A percentile compares a stretch with the other conserved stretches of the same genome.
Evolutionary conservation across 2,888 invertebrate species (phyloP).

Genomic region (Chironomus riparius): DNA sequence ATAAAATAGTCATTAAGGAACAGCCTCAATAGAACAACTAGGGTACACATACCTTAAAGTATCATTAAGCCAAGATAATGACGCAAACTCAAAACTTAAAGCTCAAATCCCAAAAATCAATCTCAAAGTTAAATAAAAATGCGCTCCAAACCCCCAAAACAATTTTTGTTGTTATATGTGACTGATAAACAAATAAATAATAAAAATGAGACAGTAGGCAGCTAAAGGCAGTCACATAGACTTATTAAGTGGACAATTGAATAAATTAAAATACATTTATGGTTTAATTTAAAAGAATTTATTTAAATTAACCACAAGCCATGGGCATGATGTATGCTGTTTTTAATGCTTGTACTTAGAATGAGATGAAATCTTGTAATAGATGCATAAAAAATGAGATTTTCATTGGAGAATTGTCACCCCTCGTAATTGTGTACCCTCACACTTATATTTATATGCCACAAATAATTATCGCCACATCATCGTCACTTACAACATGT

Average conservation of each 20-base stretch:
- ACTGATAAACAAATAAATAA: slow-evolving; percentile 3
- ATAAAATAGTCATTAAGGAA: too few species aligned
- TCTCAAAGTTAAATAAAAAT: too few species aligned
- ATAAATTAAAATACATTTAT: slow-evolving; percentile 28
- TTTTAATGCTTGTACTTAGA: slow-evolving; percentile 15
- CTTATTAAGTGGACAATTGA: slow-evolving; percentile 28
- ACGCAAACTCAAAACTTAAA: too few species aligned
- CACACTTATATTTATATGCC: not conserved
- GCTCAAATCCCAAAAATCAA: too few species aligned
- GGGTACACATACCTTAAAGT: too few species aligned
- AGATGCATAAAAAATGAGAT: slow-evolving; percentile 14
- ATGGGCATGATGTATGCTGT: slow-evolving; percentile 4
- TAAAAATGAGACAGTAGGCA: slow-evolving; percentile 15
- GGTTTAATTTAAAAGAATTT: slow-evolving; percentile 28
- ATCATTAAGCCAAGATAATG: too few species aligned
- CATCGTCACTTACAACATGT: slow-evolving; percentile 5
- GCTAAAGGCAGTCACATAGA: slow-evolving; percentile 10
- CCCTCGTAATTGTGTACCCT: slow-evolving; percentile 1
- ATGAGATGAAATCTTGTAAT: not conserved
- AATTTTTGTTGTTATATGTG: not conserved
- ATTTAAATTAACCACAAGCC: slow-evolving; percentile 28
- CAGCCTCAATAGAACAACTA: too few species aligned
- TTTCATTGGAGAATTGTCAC: not conserved
- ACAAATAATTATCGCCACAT: not conserved
- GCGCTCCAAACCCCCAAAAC: too few species aligned